phyloP scores from a whole-genome alignment of 2,113 vertebrate species.

The Phycodurus eques region DNA sequence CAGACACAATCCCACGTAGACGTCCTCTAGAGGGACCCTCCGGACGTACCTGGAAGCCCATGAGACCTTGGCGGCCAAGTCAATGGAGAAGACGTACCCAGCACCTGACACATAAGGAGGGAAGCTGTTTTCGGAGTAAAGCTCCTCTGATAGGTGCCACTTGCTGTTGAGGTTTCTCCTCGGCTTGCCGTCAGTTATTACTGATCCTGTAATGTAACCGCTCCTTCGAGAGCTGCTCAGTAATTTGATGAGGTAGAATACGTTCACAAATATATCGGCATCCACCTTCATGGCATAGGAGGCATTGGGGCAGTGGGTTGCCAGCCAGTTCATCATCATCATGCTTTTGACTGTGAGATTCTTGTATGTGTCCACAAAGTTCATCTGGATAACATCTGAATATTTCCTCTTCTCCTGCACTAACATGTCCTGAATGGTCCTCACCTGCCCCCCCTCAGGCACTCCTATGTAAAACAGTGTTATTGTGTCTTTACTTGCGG shows the following conservation, averaged over 20 bases:
- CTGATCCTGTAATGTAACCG: constrained; percentile 53
- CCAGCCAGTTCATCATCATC: constrained; percentile 83
- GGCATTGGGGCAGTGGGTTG: constrained; percentile 63
- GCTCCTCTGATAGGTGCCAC: constrained; percentile 69
- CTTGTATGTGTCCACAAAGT: constrained; percentile 79
- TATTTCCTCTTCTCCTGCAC: constrained; percentile 60
- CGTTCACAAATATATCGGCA: constrained; percentile 76
- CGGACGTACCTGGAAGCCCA: constrained; percentile 57
- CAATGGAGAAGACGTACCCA: constrained; percentile 74
- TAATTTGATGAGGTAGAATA: constrained; percentile 46
- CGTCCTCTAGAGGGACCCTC: constrained; percentile 77
- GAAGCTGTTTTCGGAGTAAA: constrained; percentile 61
- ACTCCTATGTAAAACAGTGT: constrained; percentile 72
- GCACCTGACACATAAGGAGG: constrained; percentile 76
- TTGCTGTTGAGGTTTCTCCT: constrained; percentile 51
- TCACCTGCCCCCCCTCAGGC: background rate
- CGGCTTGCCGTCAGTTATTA: constrained; percentile 57
- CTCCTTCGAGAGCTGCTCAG: constrained; percentile 19
- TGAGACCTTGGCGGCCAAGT: constrained; percentile 66
- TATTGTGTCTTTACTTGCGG: constrained; percentile 31
- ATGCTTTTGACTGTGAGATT: constrained; percentile 82
- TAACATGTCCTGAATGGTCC: constrained; percentile 26
- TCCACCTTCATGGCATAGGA: constrained; percentile 79
- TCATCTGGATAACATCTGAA: constrained; percentile 76
- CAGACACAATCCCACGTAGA: constrained; percentile 80